These are phyloP conservation scores for Masticophis lateralis DNA, from an alignment of 2,797 vertebrate species.

Conservation along the genomic window DNA sequence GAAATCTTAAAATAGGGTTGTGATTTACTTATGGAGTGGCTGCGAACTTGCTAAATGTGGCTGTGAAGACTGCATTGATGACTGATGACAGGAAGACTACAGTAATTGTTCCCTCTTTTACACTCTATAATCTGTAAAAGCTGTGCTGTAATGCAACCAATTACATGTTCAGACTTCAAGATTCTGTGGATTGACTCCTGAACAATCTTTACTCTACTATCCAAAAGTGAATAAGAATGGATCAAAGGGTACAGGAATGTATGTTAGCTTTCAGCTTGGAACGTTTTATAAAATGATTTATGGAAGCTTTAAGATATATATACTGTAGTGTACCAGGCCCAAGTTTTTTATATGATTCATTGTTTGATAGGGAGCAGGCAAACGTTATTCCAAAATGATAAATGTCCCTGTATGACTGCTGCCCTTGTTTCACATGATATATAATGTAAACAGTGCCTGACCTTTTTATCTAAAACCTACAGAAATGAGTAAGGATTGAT, in stretches of 20 bases:
- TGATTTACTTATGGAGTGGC: not conserved
- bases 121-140: not conserved
- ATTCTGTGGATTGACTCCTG: not conserved
- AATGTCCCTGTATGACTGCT: not conserved
- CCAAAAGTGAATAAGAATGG: not conserved
- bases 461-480: conserved; percentile 13
- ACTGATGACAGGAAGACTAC: not conserved
- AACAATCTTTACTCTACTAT: not conserved
- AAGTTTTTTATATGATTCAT: not conserved
- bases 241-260: not conserved
- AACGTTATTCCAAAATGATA: not conserved
- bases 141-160: not conserved
- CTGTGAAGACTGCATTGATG: not conserved
- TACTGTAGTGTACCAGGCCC: not conserved
- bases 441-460: not conserved
- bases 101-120: not conserved
- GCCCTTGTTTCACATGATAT: not conserved
- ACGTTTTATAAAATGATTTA: not conserved
- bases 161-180: not conserved
- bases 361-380: not conserved
- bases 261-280: not conserved
- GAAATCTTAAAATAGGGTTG: not conserved
- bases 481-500: conserved; percentile 4
- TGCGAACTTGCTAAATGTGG: not conserved
- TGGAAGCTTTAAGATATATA: not conserved